Conservation (phyloP, 2,797 vertebrate species). For the Gallinago solitaria region DNA sequence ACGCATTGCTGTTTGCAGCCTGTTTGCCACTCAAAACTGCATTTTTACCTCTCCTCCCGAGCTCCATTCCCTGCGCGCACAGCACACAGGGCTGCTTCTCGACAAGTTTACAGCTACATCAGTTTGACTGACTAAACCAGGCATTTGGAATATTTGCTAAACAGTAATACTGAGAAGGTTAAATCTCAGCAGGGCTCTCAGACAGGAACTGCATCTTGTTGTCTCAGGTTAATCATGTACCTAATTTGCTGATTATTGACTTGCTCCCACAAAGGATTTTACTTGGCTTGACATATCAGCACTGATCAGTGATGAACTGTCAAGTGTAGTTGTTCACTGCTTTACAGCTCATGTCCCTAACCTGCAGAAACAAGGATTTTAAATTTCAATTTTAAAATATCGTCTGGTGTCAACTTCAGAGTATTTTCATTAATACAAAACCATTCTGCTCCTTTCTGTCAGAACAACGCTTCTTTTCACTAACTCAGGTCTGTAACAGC, state of each 20-base stretch:
- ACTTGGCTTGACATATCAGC: constrained; percentile 74
- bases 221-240: constrained; percentile 81
- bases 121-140: constrained; percentile 74
- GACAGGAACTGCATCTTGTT: constrained; percentile 72
- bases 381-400: constrained; percentile 58
- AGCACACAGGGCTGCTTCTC: not conserved
- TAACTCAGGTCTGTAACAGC: not conserved
- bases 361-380: constrained; percentile 56
- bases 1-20: not conserved
- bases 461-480: constrained; percentile 15
- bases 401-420: constrained; percentile 36
- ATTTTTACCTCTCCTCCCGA: not conserved
- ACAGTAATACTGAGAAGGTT: constrained; percentile 72
- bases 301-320: constrained; percentile 76
- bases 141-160: constrained; percentile 79
- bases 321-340: constrained; percentile 61
- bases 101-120: constrained; percentile 51
- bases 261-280: constrained; percentile 77
- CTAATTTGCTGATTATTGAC: constrained; percentile 84
- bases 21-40: not conserved
- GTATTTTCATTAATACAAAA: constrained; percentile 18
- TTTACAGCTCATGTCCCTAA: constrained; percentile 68
- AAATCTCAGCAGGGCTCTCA: constrained; percentile 76
- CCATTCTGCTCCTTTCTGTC: constrained; percentile 10
- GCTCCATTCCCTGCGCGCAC: not conserved